A percentile compares a stretch with the other conserved stretches of the same genome.
These are phyloP conservation scores for Rhagoletis pomonella DNA, from an alignment of 1,140 invertebrate genomes.

Conservation along the genomic window DNA sequence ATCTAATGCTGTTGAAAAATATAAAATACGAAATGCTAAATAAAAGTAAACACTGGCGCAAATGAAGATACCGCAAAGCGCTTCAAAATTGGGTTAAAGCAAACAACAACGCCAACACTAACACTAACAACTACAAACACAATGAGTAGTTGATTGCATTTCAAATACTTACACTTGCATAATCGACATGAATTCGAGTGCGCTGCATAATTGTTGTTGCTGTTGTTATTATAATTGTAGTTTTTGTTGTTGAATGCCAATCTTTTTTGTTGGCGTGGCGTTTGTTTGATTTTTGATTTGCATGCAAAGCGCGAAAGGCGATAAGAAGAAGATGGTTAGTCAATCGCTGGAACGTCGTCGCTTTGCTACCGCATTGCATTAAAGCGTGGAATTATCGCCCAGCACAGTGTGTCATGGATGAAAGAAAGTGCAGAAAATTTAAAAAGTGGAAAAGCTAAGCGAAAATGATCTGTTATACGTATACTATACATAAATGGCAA, in stretches of 20 bases:
- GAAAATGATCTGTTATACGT: neutral
- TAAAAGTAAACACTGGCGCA: conserved; percentile 12
- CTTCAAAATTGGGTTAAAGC: conserved; percentile 40
- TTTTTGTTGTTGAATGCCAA: neutral
- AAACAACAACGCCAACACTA: neutral
- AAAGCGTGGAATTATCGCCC: neutral
- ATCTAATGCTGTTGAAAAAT: conserved; percentile 9
- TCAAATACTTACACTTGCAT: conserved; percentile 46
- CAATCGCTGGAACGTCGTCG: neutral
- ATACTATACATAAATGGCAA: no score
- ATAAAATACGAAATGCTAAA: neutral
- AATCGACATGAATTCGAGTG: conserved; percentile 33
- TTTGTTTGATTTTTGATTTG: conserved; percentile 46
- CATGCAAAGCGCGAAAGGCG: conserved; percentile 45
- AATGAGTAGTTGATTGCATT: conserved; percentile 20
- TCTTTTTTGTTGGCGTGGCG: neutral
- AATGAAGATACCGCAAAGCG: conserved; percentile 38
- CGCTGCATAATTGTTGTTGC: neutral
- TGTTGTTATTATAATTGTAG: neutral
- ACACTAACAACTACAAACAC: conserved; percentile 29
- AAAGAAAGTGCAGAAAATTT: neutral
- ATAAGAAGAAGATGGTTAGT: conserved; percentile 39
- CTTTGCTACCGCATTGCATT: conserved; percentile 35
- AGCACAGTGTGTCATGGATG: neutral
- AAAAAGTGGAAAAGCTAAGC: neutral